phyloP scores from a whole-genome alignment of 2,113 vertebrate genomes.

The Sander lucioperca region DNA sequence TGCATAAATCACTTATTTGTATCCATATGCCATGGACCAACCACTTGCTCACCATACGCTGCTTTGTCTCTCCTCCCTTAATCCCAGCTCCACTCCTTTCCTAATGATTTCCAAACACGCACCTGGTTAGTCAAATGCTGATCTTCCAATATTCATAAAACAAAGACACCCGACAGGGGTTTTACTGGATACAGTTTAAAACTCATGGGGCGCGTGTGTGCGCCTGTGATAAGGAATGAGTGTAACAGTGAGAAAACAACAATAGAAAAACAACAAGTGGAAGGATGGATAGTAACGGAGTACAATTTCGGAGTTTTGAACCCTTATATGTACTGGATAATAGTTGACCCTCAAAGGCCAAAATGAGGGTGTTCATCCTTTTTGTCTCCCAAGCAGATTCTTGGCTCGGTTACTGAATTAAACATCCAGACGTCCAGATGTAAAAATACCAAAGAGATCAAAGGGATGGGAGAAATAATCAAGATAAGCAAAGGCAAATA shows the following conservation, averaged over 20 bases:
- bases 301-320: conserved; percentile 30
- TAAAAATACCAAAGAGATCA: conserved; percentile 60
- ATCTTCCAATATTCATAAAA: conserved; percentile 42
- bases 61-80: conserved; percentile 51
- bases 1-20: conserved; percentile 55
- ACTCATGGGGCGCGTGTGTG: conserved; percentile 48
- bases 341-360: conserved; percentile 27
- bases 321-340: conserved; percentile 58
- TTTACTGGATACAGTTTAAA: conserved; percentile 48
- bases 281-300: conserved; percentile 35
- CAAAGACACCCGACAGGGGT: conserved; percentile 17
- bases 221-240: conserved; percentile 56
- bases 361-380: conserved; percentile 52
- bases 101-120: conserved; percentile 42
- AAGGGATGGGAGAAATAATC: conserved; percentile 40
- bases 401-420: conserved; percentile 50
- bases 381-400: conserved; percentile 56
- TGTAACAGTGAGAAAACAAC: conserved; percentile 48
- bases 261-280: conserved; percentile 51
- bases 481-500: conserved; percentile 45
- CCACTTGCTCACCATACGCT: conserved; percentile 54
- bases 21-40: conserved; percentile 39
- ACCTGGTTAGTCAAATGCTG: conserved; percentile 57
- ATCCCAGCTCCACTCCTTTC: conserved; percentile 35
- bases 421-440: conserved; percentile 59